A percentile compares a stretch with the other conserved stretches of the same genome.
Evolutionary conservation across 2,888 invertebrate species (phyloP).

Genomic region (Calephelis perditalis): DNA sequence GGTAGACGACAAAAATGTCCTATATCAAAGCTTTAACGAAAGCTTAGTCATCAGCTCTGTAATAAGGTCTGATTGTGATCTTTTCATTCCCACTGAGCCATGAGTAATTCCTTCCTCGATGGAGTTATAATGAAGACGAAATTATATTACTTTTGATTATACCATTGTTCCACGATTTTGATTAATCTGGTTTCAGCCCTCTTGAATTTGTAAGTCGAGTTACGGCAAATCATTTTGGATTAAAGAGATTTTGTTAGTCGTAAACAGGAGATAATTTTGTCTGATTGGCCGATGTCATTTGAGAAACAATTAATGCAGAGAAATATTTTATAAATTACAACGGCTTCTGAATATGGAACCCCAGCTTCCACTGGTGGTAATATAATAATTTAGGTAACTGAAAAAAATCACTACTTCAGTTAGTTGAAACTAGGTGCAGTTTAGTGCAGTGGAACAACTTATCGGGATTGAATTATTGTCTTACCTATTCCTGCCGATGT

Average conservation of each 20-base stretch:
- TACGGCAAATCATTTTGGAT: slow-evolving; percentile 49
- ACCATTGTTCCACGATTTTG: slow-evolving; percentile 60
- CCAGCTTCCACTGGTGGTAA: no score
- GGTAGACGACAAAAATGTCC: slow-evolving; percentile 3
- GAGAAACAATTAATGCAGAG: no score
- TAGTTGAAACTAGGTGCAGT: no score
- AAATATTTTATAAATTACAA: no score
- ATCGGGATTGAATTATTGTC: no score
- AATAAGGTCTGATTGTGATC: slow-evolving; percentile 65
- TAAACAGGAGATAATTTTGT: slow-evolving; percentile 3
- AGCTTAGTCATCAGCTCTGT: slow-evolving; percentile 50
- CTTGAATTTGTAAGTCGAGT: slow-evolving; percentile 44
- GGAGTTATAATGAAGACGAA: slow-evolving; percentile 64
- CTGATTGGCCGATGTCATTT: no score
- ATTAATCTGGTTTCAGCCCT: slow-evolving; percentile 51
- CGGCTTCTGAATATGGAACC: no score
- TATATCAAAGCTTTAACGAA: slow-evolving; percentile 34
- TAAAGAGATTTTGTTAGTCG: slow-evolving; percentile 40
- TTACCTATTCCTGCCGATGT: no score
- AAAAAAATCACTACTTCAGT: no score
- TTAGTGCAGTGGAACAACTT: no score
- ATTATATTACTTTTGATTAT: slow-evolving; percentile 67
- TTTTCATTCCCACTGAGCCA: slow-evolving; percentile 68
- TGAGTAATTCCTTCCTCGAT: slow-evolving; percentile 54
- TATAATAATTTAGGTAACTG: no score